These are phyloP conservation scores for Drosophila recens DNA, from an alignment of 2,888 invertebrate species.

Conservation along the genomic window DNA sequence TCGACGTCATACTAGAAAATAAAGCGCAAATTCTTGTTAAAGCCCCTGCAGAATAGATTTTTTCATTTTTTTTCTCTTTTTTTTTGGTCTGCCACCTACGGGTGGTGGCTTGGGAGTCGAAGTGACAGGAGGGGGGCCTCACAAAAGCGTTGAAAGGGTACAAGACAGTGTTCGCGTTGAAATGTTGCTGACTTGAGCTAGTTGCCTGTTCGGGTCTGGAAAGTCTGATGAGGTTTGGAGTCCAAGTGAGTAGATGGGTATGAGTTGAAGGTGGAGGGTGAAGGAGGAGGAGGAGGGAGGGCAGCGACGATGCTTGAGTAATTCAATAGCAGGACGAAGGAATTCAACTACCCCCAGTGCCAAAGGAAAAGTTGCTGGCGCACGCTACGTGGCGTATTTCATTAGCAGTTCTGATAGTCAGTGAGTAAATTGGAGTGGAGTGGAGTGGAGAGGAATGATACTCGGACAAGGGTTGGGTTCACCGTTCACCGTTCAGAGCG, in stretches of 20 bases:
- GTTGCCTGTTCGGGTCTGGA: constrained; percentile 48
- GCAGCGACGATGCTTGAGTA: constrained; percentile 68
- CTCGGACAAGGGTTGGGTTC: constrained; percentile 2
- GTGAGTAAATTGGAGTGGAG: constrained; percentile 34
- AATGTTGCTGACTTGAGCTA: constrained; percentile 82
- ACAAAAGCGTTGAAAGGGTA: constrained; percentile 75
- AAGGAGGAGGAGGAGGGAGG: neutral
- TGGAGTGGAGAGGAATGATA: neutral
- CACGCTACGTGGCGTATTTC: constrained; percentile 79
- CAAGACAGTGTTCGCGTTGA: constrained; percentile 72
- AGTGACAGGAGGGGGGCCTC: constrained; percentile 13
- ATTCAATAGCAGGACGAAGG: constrained; percentile 68
- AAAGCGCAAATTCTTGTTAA: constrained; percentile 76
- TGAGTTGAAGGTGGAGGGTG: neutral
- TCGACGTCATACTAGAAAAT: constrained; percentile 62
- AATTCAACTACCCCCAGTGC: constrained; percentile 48
- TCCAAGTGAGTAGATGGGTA: constrained; percentile 13
- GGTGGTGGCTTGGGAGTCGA: constrained; percentile 6
- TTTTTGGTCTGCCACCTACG: constrained; percentile 53
- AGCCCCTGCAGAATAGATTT: constrained; percentile 66
- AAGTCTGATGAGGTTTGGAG: constrained; percentile 14
- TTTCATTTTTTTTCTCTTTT: constrained; percentile 33
- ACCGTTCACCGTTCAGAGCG: neutral
- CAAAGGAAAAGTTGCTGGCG: constrained; percentile 64
- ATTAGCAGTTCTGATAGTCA: constrained; percentile 72